Base-by-base conservation (phyloP, 2,888 invertebrate species). In the Drosophila subquinaria region DNA sequence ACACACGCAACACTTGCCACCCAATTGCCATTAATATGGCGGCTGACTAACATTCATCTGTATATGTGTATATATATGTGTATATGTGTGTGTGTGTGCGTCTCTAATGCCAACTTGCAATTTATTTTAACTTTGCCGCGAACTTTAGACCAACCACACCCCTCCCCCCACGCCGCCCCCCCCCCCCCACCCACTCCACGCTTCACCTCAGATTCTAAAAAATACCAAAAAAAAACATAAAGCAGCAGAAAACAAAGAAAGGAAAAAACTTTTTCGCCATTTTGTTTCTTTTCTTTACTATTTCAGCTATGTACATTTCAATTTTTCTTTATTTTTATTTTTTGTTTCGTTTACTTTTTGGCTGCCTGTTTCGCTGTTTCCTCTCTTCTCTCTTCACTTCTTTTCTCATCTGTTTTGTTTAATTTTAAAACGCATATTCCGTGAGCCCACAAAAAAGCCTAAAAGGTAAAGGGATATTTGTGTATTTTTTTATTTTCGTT, bases 21-120 rank as follows among this genome's bases (percentile, higher is more conserved):
- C 90, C 91, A 90, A 91, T 90, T 91, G 89, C 90, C 91, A 90
- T 90, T 90, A 90, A 90, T 90, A 90, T 89, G 85, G 90, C 90
- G 90, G 85, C 91, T 85, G 87, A 87, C 90, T 90, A 90, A 83
- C 75, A 81, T 88, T 74, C 72, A 65, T 74, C 73, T 76, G 69
- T 43, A 11, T 43, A 20, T 20, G 13, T 11, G 20, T 13, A 6
- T 43, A 20, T 71, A 17, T 45, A 56, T 51, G 23, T 60, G 40
- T 57, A 45, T 65, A 47, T 68, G 42, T 70, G 48, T 65, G 57
- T 53, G 45, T 63, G 68, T 73, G 51, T 67, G 70, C 76, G 87
- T 87, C 88, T 90, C 90, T 90, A 90, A 90, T 91, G 80, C 88
- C 85, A 89, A 82, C 86, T 89, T 89, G 82, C 82, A 81, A 80